Conservation (phyloP, 2,797 vertebrate genomes). For the Alectoris magna region DNA sequence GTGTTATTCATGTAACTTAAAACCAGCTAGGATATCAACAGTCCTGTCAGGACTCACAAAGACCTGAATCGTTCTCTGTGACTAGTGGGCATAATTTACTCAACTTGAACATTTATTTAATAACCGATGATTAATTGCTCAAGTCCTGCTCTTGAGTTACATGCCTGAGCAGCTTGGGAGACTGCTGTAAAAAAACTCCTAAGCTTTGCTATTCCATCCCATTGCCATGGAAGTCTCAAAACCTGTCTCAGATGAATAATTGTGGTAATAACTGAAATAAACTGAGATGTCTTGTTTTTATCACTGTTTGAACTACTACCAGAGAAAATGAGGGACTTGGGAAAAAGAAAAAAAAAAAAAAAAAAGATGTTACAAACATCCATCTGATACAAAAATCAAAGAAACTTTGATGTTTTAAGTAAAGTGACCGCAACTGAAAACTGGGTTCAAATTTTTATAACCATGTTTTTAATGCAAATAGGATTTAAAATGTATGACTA, state of each 20-base stretch:
- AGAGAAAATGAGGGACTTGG: not conserved
- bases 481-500: not conserved
- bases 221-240: not conserved
- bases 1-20: not conserved
- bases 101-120: not conserved
- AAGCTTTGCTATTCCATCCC: not conserved
- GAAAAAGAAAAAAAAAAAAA: not conserved
- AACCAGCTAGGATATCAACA: not conserved
- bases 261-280: constrained; percentile 30
- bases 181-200: not conserved
- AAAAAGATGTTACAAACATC: not conserved
- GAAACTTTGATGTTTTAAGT: not conserved
- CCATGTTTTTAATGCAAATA: not conserved
- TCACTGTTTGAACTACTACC: not conserved
- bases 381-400: not conserved
- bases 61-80: not conserved
- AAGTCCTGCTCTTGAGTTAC: not conserved
- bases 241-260: not conserved
- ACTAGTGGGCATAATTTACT: not conserved
- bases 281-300: not conserved
- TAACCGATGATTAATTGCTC: not conserved
- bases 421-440: not conserved
- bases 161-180: not conserved
- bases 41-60: not conserved
- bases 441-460: not conserved